Base-by-base conservation (phyloP, 2,888 invertebrate genomes). In the Ernsta delagoae region DNA sequence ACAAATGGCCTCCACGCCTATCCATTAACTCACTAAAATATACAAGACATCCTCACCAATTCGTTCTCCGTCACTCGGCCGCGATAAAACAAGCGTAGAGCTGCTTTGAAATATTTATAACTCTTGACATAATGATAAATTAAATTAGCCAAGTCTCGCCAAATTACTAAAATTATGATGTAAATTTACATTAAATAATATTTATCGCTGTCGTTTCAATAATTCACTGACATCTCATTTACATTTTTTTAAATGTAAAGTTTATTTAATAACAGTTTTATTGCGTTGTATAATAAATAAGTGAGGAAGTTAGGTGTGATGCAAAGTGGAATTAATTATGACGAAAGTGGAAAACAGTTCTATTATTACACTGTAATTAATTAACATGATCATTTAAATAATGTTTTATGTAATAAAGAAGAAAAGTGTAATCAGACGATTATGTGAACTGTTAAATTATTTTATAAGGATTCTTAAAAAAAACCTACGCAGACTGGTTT, bases 121-220 rank as follows among this genome's bases (percentile, higher is more conserved):
- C 24, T 61, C 48, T 63, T 69, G 68, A 63, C 63, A 69, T 31
- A 63, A 63, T 56, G 57, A 59, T 63, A 63, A 63, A 69, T 69
- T 69, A 59, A 63, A 69, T 63, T 63, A 59, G 53, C 48, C 59
- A 63, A 69, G 60, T 48, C 59, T 59, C 50, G 59, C 68, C 62
- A 69, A 65, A 69, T 69, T 59, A 62, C 59, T 63, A 57, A 69
- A 69, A 69, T 69, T 48, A 63, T 63, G 62, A 56, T 63, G 68
- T 69, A 57, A 57, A 62, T 53, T 65, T 69, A 59, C 50, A 69
- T 68, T 48, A 62, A 62, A 62, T 62, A 7, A 59, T 65, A 68
- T 62, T 68, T 68, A 63, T 69, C 39, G 56, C 57, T 61, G 68
- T 56, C 60, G 62, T 62, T 62, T 57, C 57, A 68, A 62, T 68